A percentile compares a stretch with the other conserved stretches of the same genome.
Conservation (phyloP, 37 sponge, comb jelly and placozoan species). For the Aplysina aerophoba region DNA sequence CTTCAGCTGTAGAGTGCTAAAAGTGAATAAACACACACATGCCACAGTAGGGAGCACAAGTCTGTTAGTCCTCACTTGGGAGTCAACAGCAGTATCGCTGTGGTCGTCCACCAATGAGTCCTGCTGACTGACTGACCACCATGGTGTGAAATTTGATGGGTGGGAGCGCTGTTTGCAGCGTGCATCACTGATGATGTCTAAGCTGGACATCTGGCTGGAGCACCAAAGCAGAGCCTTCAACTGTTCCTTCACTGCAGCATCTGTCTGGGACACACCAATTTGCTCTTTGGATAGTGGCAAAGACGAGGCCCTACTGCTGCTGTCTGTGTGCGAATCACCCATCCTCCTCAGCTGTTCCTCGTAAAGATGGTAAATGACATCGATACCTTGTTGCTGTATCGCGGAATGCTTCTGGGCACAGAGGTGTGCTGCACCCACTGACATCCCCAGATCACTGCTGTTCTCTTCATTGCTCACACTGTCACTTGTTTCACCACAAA, state of each 20-base stretch:
- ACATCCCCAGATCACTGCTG: too few species aligned
- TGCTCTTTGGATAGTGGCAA: not conserved
- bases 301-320: not conserved
- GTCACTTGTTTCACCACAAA: not conserved
- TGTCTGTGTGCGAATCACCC: not conserved
- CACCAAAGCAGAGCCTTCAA: not conserved
- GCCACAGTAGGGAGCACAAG: too few species aligned
- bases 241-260: not conserved
- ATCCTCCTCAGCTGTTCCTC: not conserved
- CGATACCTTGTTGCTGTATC: not conserved
- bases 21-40: too few species aligned
- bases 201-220: not conserved
- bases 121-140: not conserved
- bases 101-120: not conserved
- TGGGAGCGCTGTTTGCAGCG: not conserved
- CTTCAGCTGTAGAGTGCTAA: too few species aligned
- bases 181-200: not conserved
- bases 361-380: not conserved
- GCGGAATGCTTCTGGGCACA: too few species aligned
- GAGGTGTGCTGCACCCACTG: too few species aligned
- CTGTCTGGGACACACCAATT: not conserved
- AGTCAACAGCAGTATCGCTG: not conserved
- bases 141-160: not conserved
- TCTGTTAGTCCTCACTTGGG: too few species aligned
- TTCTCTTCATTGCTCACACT: too few species aligned